Conservation (phyloP, 2,797 vertebrate species). For the Trichosurus vulpecula region DNA sequence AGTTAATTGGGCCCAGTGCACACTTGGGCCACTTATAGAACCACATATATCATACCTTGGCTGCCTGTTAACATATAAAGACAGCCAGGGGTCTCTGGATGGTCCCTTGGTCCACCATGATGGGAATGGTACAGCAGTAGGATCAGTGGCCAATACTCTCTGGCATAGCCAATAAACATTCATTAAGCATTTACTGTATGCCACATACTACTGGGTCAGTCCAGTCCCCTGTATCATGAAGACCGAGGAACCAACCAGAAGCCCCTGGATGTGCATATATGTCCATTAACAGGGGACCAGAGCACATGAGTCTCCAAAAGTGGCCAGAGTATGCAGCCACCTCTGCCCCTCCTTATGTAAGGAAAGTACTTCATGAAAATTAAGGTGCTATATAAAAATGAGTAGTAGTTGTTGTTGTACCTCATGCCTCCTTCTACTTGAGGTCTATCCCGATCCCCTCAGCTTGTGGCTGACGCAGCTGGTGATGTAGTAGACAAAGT, state of each 20-base stretch:
- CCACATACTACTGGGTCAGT: background rate
- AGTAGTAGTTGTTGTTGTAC: background rate
- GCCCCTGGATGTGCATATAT: background rate
- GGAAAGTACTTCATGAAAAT: background rate
- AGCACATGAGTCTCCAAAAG: background rate
- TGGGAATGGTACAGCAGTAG: background rate
- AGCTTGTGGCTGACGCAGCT: background rate
- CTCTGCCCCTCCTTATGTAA: background rate
- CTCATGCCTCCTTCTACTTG: background rate
- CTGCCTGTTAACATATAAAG: background rate
- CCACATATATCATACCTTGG: background rate
- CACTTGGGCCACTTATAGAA: background rate
- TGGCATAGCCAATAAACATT: background rate
- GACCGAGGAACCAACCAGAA: background rate
- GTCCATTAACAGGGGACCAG: background rate
- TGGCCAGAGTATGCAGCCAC: background rate
- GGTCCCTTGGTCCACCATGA: background rate
- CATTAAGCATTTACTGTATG: background rate
- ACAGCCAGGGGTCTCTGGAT: background rate
- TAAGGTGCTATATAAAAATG: background rate
- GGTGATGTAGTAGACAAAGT: fast-evolving
- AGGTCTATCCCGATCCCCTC: too few species aligned
- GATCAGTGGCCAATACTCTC: background rate
- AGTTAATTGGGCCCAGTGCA: background rate
- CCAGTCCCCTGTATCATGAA: background rate